Evolutionary conservation across 2,113 vertebrate genomes (phyloP).

Genomic region (Lichenostomus cassidix): DNA sequence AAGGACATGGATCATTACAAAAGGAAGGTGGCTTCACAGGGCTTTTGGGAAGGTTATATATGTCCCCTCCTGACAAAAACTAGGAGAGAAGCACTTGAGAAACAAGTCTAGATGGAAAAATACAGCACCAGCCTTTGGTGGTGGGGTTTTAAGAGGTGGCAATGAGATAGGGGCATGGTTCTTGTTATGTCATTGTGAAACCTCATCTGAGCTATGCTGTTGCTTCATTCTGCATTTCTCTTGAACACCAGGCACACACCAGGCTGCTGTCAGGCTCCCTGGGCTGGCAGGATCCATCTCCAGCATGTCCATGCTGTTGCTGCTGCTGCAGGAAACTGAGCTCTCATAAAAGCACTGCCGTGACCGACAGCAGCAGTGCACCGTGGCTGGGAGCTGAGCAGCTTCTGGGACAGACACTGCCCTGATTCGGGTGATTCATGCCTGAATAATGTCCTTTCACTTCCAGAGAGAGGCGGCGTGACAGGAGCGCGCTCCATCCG

Average conservation of each 20-base stretch:
- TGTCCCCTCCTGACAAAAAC: not conserved
- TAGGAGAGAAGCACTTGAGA: not conserved
- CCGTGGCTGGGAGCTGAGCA: not conserved
- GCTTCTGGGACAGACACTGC: not conserved
- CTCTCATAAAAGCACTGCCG: accelerated
- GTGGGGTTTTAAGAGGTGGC: not conserved
- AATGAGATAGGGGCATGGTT: not conserved
- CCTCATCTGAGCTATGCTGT: not conserved
- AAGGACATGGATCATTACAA: not conserved
- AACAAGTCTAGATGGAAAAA: not conserved
- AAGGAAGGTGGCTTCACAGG: not conserved
- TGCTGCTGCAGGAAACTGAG: not conserved
- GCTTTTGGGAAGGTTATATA: not conserved
- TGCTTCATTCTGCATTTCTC: not conserved
- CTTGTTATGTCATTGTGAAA: not conserved
- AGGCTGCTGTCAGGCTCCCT: not conserved
- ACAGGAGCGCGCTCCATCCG: not conserved
- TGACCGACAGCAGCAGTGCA: not conserved
- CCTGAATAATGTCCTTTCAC: conserved; percentile 38
- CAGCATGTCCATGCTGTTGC: not conserved
- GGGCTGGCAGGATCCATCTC: not conserved
- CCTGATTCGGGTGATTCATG: not conserved
- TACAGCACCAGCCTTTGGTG: accelerated
- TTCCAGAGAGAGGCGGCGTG: not conserved
- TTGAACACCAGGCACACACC: not conserved